Conservation (phyloP, 2,888 invertebrate genomes). For the Oscheius myriophilus region DNA sequence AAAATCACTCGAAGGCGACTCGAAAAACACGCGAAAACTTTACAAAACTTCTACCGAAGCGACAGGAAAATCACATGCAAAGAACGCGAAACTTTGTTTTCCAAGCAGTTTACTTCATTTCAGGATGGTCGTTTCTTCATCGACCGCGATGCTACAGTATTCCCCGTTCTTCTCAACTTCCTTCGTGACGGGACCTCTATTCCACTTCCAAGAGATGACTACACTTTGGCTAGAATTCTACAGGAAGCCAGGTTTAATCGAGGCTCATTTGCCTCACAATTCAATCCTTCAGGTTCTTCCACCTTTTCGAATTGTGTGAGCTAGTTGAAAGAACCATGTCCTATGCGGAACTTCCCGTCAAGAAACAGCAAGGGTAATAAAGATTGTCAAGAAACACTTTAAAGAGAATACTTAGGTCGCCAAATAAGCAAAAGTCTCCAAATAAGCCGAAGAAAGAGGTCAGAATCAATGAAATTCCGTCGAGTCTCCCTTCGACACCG, state of each 20-base stretch:
- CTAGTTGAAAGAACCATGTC: conserved; percentile 24
- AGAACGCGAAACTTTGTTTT: too few species aligned
- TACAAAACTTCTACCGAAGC: too few species aligned
- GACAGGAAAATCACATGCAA: too few species aligned
- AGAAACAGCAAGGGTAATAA: not conserved
- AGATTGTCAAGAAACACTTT: not conserved
- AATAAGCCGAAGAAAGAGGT: not conserved
- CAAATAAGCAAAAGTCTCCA: not conserved
- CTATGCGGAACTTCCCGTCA: conserved; percentile 24
- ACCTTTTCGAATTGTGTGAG: conserved; percentile 20
- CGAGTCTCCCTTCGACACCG: conserved; percentile 20
- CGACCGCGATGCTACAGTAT: conserved; percentile 50
- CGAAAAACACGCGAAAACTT: too few species aligned
- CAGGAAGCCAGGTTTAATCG: conserved; percentile 53
- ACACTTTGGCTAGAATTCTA: conserved; percentile 40
- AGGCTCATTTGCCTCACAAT: too few species aligned
- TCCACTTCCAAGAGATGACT: conserved; percentile 53
- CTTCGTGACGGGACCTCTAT: conserved; percentile 50
- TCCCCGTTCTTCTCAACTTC: conserved; percentile 53
- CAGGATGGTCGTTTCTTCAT: conserved; percentile 56
- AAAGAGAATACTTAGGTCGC: not conserved
- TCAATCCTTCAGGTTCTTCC: conserved; percentile 32
- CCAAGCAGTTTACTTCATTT: too few species aligned
- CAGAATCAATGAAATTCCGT: not conserved
- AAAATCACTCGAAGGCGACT: too few species aligned